These are phyloP conservation scores for Sebastes nivosus DNA, from an alignment of 2,797 vertebrate species.

Conservation along the genomic window DNA sequence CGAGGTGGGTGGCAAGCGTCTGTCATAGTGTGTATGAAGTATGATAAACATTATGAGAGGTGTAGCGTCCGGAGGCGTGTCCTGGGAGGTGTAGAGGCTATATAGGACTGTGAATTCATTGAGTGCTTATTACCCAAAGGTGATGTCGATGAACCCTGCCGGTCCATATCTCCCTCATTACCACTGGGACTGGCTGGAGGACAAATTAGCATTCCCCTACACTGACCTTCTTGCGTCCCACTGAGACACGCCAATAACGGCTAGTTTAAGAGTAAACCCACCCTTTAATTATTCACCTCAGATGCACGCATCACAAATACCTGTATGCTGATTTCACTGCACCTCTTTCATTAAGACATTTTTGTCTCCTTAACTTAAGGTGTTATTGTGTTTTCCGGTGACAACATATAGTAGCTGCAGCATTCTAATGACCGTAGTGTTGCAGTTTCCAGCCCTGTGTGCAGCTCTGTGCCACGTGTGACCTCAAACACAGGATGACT, in stretches of 20 bases:
- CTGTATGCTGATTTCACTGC: background rate
- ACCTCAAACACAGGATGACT: constrained; percentile 57
- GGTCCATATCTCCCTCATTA: constrained; percentile 56
- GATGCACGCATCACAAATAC: background rate
- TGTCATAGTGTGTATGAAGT: background rate
- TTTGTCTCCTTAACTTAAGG: background rate
- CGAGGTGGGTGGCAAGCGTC: constrained; percentile 84
- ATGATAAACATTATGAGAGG: background rate
- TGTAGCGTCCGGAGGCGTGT: background rate
- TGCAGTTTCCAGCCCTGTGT: constrained; percentile 12
- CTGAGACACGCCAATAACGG: constrained; percentile 29
- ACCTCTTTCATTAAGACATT: background rate
- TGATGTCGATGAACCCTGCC: constrained; percentile 37
- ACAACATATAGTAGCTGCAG: constrained; percentile 1
- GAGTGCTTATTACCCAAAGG: constrained; percentile 52
- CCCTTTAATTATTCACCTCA: background rate
- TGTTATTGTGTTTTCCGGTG: background rate
- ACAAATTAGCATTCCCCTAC: constrained; percentile 64
- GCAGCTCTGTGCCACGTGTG: constrained; percentile 20
- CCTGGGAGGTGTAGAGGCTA: background rate
- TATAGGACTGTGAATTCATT: constrained; percentile 31
- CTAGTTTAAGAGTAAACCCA: constrained; percentile 28
- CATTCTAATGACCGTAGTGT: constrained; percentile 22
- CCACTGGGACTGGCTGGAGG: constrained; percentile 33
- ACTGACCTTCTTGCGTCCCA: constrained; percentile 50